phyloP scores from a whole-genome alignment of 1,140 invertebrate genomes.

The Dryas iulia region DNA sequence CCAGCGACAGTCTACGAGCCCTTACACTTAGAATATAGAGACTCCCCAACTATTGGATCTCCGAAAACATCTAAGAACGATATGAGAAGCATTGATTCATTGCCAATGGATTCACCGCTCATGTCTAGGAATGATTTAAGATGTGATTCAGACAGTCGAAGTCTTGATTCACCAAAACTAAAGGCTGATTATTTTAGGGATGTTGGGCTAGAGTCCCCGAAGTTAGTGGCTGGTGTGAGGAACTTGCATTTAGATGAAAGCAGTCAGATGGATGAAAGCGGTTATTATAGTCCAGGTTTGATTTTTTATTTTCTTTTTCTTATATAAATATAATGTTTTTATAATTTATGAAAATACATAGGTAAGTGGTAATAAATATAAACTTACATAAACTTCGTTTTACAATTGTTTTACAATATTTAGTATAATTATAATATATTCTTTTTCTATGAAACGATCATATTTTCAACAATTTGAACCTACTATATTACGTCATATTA shows the following conservation, averaged over 20 bases:
- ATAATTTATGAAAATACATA: too few species aligned
- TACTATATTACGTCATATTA: too few species aligned
- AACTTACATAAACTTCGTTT: too few species aligned
- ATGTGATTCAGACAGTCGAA: conserved; percentile 69
- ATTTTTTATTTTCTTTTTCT: too few species aligned
- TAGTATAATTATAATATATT: too few species aligned
- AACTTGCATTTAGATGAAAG: conserved; percentile 68
- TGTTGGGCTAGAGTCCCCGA: conserved; percentile 58
- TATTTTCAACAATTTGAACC: too few species aligned
- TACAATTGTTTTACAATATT: too few species aligned
- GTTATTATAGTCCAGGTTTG: conserved; percentile 68
- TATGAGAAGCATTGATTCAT: conserved; percentile 77
- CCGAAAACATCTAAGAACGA: conserved; percentile 70
- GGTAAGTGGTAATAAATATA: too few species aligned
- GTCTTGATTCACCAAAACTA: conserved; percentile 74
- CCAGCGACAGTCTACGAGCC: conserved; percentile 69
- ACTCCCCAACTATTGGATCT: conserved; percentile 66
- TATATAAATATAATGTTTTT: too few species aligned
- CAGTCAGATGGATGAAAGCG: conserved; percentile 71
- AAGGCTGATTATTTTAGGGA: conserved; percentile 74
- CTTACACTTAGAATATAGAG: conserved; percentile 64
- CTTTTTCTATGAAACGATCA: too few species aligned
- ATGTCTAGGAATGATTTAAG: conserved; percentile 71
- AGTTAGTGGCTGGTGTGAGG: conserved; percentile 59
- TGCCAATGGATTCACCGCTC: conserved; percentile 77